These are phyloP conservation scores for Sminthurides bifidus DNA, from an alignment of 1,140 invertebrate genomes.

Conservation along the genomic window DNA sequence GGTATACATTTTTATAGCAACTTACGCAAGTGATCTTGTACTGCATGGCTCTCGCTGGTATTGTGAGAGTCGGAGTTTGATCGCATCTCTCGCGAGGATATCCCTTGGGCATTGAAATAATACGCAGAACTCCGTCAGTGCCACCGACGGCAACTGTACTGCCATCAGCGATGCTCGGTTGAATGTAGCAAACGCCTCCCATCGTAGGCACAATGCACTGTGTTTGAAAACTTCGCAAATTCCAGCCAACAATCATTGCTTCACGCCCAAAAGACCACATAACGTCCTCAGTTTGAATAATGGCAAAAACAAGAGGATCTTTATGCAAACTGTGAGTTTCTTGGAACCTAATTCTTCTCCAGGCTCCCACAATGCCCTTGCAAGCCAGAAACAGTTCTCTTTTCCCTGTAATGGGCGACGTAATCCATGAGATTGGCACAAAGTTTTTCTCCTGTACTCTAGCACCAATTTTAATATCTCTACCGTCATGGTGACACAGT, in stretches of 20 bases:
- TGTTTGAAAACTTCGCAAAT: constrained; percentile 12
- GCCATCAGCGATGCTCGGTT: constrained; percentile 5
- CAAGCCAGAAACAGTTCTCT: not conserved
- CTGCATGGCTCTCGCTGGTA: too few relatives aligned
- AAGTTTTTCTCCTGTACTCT: constrained; percentile 9
- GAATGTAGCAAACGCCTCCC: constrained; percentile 15
- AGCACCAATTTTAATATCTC: too few relatives aligned
- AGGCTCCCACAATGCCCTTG: constrained; percentile 11
- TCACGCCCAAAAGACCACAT: constrained; percentile 21
- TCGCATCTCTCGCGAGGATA: constrained; percentile 8
- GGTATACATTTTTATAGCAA: too few relatives aligned
- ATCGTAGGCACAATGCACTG: constrained; percentile 19
- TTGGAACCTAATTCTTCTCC: not conserved
- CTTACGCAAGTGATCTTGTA: too few relatives aligned
- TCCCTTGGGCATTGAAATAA: constrained; percentile 5
- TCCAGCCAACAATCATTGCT: constrained; percentile 25
- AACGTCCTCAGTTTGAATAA: constrained; percentile 25
- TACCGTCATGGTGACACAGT: too few relatives aligned
- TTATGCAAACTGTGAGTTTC: constrained; percentile 15
- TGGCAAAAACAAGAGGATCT: constrained; percentile 13
- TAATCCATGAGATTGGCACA: constrained; percentile 5
- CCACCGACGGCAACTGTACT: constrained; percentile 16
- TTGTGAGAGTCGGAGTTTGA: too few relatives aligned
- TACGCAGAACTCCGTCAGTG: constrained; percentile 16
- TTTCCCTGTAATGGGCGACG: constrained; percentile 12